Base-by-base conservation (phyloP, 2,888 invertebrate genomes). In the Macrostomum cliftonense region DNA sequence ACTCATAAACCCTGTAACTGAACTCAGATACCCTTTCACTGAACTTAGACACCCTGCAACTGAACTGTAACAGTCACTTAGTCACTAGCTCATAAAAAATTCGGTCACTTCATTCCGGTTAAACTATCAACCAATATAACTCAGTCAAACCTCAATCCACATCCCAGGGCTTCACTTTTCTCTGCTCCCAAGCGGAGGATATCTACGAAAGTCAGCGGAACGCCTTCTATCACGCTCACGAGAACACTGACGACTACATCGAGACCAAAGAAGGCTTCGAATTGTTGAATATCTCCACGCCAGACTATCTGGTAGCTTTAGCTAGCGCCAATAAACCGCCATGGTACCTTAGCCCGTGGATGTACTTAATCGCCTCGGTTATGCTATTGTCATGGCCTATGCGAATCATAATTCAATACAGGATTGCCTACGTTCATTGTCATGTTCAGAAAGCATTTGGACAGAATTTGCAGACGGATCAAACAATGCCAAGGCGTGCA, bases 161-260 rank as follows among this genome's bases (percentile, higher is more conserved):
- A 7, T 28, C 28, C 9, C 28, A 83, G 62, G 82, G 76, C 74
- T 83, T 83, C 60, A 82, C 83, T 0, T 84, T 84, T 62, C 79
- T 81, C 36, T 81, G 81, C 62, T 76, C 79, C 55, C 79, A 81
- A 55, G 80, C 82, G 4, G 81, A 82, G 37, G 67, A 76, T 64
- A 83, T 83, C 66, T 84, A 83, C 61, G 83, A 84, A 67, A 82
- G 82, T 55, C 82, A 83, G 63, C 73, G 83, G 53, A 78, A 79
- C 14, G 72, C 79, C 58, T 84, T 84, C 68, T 84, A 76, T 59
- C 79, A 80, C 49, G 81, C 81, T 55, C 80, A 83, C 68, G 83
- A 83, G 64, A 72, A 80, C 19, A 76, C 79, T 50, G 83, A 84
- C 61, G 83, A 83, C 67, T 83, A 83, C 66, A 80, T 83, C 80